Evolutionary conservation across 2,797 vertebrate genomes (phyloP), one percentile per base, ranked within the genome.

Genomic region (Gymnocypris eckloni): DNA sequence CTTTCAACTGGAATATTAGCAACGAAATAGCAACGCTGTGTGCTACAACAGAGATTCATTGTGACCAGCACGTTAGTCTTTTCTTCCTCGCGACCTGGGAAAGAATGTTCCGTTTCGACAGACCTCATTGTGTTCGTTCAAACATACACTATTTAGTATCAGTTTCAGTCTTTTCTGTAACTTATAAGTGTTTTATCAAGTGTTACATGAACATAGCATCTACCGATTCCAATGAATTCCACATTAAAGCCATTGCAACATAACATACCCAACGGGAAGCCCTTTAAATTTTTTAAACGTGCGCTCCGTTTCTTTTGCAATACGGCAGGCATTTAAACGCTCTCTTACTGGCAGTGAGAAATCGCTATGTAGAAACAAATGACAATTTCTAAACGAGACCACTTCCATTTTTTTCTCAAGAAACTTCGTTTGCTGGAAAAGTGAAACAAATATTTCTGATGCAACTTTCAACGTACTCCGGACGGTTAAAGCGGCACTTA

Each of bases 281-380:
- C 94, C 93, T 96, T 96, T 95, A 96, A 96, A 0, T 93, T 89
- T 94, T 95, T 94, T 92, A 95, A 88, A 92, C 83, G 79, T 87
- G 81, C 37, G 86, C 87, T 73, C 59, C 16, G 66, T 69, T 82
- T 54, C 71, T 43, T 73, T 78, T 39, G 85, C 81, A 72, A 39
- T 22, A 84, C 54, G 61, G 13, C 71, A 84, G 73, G 39, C 22
- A 54, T 45, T 28, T 50, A 61, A 86, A 71, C 5, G 41, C 20
- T 41, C 37, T 10, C 16, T 72, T 37, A 56, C 61, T 69, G 28
- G 5, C 39, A 82, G 25, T 28, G 16, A 50, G 11, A 48, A 11
- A 39, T 25, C 16, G 18, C 20, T 2, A 39, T 69, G 41, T n/a
- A 45, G 61, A 64, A 50, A 67, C 39, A 18, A 61, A 22, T 70